A percentile compares a stretch with the other conserved stretches of the same genome.
Evolutionary conservation across 2,797 vertebrate species (phyloP).

Genomic region (Hypotaenidia philippensis): DNA sequence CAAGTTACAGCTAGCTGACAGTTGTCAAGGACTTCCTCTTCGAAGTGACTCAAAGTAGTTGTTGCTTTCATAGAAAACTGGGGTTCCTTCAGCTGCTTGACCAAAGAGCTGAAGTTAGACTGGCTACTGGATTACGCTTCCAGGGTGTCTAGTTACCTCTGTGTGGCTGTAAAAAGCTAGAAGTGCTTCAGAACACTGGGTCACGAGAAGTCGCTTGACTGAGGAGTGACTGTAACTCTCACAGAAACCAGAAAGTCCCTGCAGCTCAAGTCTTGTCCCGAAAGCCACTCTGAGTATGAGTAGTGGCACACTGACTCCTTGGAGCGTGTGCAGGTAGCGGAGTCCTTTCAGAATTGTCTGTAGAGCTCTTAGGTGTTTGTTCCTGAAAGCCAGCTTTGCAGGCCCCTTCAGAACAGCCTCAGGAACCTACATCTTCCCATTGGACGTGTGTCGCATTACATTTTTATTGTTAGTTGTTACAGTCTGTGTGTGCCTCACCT

Average conservation of each 20-base stretch:
- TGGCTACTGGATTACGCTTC: background rate
- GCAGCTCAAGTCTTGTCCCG: background rate
- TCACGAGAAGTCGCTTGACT: background rate
- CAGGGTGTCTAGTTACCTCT: background rate
- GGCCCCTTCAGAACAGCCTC: background rate
- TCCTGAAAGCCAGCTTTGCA: background rate
- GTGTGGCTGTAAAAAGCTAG: background rate
- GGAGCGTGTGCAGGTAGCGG: rapidly evolving
- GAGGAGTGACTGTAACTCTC: background rate
- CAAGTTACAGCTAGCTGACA: no score
- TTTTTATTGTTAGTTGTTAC: background rate
- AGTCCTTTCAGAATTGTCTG: background rate
- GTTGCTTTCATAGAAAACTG: background rate
- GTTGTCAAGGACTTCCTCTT: background rate
- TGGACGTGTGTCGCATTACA: background rate
- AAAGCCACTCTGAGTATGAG: background rate
- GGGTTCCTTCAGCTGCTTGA: background rate
- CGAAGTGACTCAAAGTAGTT: background rate
- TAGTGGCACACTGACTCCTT: background rate
- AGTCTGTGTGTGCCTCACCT: background rate
- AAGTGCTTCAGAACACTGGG: background rate
- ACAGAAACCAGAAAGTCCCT: background rate
- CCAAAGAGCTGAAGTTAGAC: background rate
- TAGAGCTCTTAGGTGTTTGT: background rate
- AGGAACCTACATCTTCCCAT: background rate